These are phyloP conservation scores for Pterois miles DNA, from an alignment of 2,797 vertebrate species.

Conservation along the genomic window DNA sequence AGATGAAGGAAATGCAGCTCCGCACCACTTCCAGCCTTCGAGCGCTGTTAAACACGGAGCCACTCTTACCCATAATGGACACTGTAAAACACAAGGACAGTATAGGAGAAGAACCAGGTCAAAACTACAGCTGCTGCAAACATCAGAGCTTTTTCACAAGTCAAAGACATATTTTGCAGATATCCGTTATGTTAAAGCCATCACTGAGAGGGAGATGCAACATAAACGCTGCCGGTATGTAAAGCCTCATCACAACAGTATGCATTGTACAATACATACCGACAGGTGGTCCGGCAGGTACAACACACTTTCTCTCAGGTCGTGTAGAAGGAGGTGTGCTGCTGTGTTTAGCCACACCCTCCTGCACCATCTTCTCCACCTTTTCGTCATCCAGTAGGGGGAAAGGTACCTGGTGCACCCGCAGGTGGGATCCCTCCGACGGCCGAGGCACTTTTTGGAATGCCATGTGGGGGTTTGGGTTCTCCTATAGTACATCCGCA, in stretches of 20 bases:
- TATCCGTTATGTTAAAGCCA: not conserved
- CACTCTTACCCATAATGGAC: conserved; percentile 91
- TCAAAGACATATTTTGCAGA: not conserved
- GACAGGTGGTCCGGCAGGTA: conserved; percentile 93
- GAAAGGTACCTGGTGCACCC: conserved; percentile 95
- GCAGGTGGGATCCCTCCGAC: conserved; percentile 95
- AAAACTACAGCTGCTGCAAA: not conserved
- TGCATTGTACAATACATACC: conserved; percentile 81
- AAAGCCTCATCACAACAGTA: not conserved
- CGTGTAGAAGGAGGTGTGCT: conserved; percentile 74
- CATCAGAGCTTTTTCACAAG: not conserved
- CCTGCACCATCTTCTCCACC: conserved; percentile 89
- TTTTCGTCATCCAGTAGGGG: conserved; percentile 87
- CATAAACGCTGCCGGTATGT: not conserved
- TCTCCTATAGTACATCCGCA: conserved; percentile 85
- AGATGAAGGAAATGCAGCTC: conserved; percentile 95
- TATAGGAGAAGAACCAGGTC: not conserved
- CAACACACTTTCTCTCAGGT: conserved; percentile 92
- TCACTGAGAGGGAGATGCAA: not conserved
- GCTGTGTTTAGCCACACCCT: conserved; percentile 88
- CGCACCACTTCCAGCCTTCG: conserved; percentile 96
- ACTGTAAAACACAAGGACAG: conserved; percentile 76
- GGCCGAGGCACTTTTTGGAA: conserved; percentile 98
- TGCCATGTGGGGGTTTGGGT: conserved; percentile 97
- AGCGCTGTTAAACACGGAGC: conserved; percentile 96